phyloP scores from a whole-genome alignment of 2,797 vertebrate species.

The Tokudaia muenninki region DNA sequence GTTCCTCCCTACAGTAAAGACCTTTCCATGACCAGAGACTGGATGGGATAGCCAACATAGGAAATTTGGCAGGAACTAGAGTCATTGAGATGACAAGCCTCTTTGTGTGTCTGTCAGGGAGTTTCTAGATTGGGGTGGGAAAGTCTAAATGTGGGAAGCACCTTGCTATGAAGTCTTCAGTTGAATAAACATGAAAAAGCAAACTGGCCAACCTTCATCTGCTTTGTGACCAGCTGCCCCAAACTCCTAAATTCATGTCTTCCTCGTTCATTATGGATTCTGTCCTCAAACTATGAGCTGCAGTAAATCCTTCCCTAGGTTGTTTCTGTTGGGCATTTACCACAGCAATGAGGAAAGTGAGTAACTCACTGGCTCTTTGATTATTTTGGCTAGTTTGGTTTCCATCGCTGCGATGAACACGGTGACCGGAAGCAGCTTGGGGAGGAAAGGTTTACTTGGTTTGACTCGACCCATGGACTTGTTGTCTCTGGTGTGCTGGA shows the following conservation, averaged over 20 bases:
- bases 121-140: background rate
- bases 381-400: background rate
- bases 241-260: background rate
- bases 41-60: background rate
- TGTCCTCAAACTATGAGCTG: background rate
- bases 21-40: background rate
- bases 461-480: background rate
- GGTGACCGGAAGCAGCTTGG: background rate
- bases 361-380: background rate
- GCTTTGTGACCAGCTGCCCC: background rate
- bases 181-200: background rate
- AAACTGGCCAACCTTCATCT: background rate
- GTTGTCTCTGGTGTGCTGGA: background rate
- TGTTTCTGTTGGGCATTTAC: background rate
- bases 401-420: background rate
- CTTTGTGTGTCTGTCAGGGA: background rate
- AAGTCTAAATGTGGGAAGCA: background rate
- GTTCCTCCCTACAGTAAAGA: background rate
- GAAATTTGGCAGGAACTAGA: background rate
- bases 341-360: background rate
- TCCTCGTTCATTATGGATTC: background rate
- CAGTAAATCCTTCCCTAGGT: background rate
- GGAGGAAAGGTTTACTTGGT: background rate
- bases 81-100: background rate
- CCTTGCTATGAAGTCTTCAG: background rate